Base-by-base conservation (phyloP, 2,797 vertebrate genomes). In the Valencia hispanica region DNA sequence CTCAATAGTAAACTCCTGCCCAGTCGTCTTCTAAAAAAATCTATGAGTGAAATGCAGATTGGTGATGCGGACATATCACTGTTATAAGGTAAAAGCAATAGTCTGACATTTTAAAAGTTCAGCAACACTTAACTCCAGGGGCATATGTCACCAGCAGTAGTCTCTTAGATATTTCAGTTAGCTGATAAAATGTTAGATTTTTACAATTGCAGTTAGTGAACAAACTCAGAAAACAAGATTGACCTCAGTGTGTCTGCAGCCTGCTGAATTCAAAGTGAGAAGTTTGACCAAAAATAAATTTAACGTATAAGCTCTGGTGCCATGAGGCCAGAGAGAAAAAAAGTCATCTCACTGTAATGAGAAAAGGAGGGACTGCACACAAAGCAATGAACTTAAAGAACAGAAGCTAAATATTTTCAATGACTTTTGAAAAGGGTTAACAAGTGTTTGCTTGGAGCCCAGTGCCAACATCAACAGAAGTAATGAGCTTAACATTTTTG, bases 401-500 rank as follows among this genome's bases (percentile, higher is more conserved):
- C 0, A 77, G 57, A 72, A 74, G 22, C 32, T 9, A 50, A 82
- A 47, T 34, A 71, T 57, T 34, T 34, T 53, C 74, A n/a, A 5
- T 79, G 65, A 75, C 68, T 86, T 73, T 72, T 7, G 22, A 74
- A 55, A 63, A 84, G 79, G 41, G 41, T 70, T 61, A 77, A 59
- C 74, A 9, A 63, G 7, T 73, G 74, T 79, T 85, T 77, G 74
- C 79, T 68, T 15, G 27, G 45, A 72, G 79, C 72, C 59, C 48
- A 72, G 17, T 2, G 30, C 14, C 30, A 18, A n/a, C 32, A 80
- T 86, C 81, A 86, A 79, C 12, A 9, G 41, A 59, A 80, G 65
- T 74, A 87, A 84, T 80, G 68, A 85, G 63, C 61, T 85, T 78
- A 80, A 79, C 76, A 72, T 86, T 86, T n/a, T 83, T 90, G 73